These are phyloP conservation scores for Notoglanidium macrostoma DNA, from an alignment of 2,797 vertebrate genomes.

Conservation along the genomic window DNA sequence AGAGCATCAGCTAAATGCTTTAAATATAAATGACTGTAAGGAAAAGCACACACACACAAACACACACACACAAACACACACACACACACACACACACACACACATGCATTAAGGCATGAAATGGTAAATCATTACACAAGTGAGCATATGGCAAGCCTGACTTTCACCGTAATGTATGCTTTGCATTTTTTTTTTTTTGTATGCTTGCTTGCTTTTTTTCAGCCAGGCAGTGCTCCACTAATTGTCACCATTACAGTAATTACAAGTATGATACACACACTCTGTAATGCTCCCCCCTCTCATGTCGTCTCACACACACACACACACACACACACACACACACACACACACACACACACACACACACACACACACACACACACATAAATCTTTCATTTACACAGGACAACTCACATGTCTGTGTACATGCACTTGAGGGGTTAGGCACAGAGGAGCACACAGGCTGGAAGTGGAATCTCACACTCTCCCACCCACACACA, in stretches of 20 bases:
- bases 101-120: neutral
- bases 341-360: neutral
- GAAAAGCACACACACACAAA: too few relatives aligned
- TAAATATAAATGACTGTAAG: neutral
- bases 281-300: neutral
- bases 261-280: neutral
- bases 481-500: neutral
- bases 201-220: neutral
- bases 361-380: neutral
- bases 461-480: neutral
- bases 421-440: neutral
- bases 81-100: neutral
- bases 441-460: neutral
- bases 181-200: too few relatives aligned
- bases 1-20: neutral
- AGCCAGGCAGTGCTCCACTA: neutral
- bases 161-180: neutral
- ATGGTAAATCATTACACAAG: constrained; percentile 1
- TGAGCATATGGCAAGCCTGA: neutral
- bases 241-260: constrained; percentile 13
- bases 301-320: neutral
- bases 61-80: neutral
- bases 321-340: too few relatives aligned
- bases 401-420: neutral
- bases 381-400: neutral